These are phyloP conservation scores for Orthonevra nobilis DNA, from an alignment of 2,888 invertebrate species.

Conservation along the genomic window DNA sequence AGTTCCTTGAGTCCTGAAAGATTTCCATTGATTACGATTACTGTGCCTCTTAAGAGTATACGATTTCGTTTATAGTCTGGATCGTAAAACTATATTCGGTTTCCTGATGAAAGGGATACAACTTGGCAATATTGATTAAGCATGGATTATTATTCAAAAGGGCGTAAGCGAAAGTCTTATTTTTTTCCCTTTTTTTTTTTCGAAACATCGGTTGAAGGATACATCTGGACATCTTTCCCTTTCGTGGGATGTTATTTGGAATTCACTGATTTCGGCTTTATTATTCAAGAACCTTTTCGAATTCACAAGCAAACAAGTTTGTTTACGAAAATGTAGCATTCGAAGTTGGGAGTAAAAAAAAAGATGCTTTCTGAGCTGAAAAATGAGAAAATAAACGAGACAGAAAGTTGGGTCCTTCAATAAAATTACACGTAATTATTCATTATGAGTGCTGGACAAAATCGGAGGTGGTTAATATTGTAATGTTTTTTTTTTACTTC, in stretches of 20 bases:
- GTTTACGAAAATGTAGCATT: neutral
- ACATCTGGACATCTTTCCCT: neutral
- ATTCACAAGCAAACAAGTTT: neutral
- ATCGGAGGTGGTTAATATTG: too few species aligned
- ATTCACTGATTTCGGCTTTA: conserved; percentile 29
- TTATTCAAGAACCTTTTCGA: conserved; percentile 26
- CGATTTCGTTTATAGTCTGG: conserved; percentile 4
- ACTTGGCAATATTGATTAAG: conserved; percentile 27
- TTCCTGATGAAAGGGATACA: conserved; percentile 6
- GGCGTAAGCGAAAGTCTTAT: conserved; percentile 1
- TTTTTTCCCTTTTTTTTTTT: neutral
- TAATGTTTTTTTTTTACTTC: too few species aligned
- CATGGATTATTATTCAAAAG: conserved; percentile 3
- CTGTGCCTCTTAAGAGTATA: too few species aligned
- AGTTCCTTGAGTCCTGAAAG: conserved; percentile 18
- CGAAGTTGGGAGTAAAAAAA: neutral
- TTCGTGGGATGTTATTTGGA: conserved; percentile 11
- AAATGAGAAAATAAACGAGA: neutral
- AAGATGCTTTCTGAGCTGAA: neutral
- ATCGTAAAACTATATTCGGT: conserved; percentile 26
- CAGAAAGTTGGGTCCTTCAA: too few species aligned
- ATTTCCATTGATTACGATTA: conserved; percentile 28
- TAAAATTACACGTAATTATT: too few species aligned
- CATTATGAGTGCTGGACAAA: too few species aligned
- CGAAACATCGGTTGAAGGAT: conserved; percentile 10